These are phyloP conservation scores for Brachypalpus laphriformis DNA, from an alignment of 2,888 invertebrate genomes.

Conservation along the genomic window DNA sequence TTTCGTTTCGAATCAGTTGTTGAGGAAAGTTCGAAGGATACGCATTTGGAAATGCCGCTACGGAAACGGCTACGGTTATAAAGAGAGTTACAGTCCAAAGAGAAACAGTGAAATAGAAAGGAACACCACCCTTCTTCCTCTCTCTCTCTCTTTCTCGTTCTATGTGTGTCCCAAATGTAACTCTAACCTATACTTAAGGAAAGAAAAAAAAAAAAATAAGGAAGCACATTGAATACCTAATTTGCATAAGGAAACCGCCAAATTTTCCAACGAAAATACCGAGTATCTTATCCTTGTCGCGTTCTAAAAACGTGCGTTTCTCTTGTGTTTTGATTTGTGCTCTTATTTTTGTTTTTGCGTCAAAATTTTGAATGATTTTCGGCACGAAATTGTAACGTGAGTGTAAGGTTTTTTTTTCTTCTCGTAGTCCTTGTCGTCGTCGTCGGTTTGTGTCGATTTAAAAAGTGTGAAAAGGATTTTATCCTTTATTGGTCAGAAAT, in stretches of 20 bases:
- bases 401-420: neutral
- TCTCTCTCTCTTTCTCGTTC: neutral
- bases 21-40: slow-evolving; percentile 81
- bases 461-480: slow-evolving; percentile 5
- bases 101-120: slow-evolving; percentile 35
- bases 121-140: slow-evolving; percentile 26
- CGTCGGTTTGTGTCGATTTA: slow-evolving; percentile 2
- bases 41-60: slow-evolving; percentile 77
- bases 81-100: slow-evolving; percentile 36
- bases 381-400: too few relatives aligned
- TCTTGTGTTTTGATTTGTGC: slow-evolving; percentile 35
- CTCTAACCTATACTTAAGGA: slow-evolving; percentile 62
- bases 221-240: slow-evolving; percentile 73
- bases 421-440: neutral
- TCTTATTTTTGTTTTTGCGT: neutral
- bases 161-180: slow-evolving; percentile 22
- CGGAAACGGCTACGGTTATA: slow-evolving; percentile 68
- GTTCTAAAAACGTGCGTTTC: slow-evolving; percentile 64
- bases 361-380: neutral
- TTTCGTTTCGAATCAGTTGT: slow-evolving; percentile 78
- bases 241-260: slow-evolving; percentile 75
- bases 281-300: slow-evolving; percentile 54
- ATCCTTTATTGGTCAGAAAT: neutral
- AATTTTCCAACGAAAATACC: slow-evolving; percentile 59
- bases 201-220: slow-evolving; percentile 41